phyloP scores from a whole-genome alignment of 2,797 vertebrate genomes.

The Myotis vivesi region DNA sequence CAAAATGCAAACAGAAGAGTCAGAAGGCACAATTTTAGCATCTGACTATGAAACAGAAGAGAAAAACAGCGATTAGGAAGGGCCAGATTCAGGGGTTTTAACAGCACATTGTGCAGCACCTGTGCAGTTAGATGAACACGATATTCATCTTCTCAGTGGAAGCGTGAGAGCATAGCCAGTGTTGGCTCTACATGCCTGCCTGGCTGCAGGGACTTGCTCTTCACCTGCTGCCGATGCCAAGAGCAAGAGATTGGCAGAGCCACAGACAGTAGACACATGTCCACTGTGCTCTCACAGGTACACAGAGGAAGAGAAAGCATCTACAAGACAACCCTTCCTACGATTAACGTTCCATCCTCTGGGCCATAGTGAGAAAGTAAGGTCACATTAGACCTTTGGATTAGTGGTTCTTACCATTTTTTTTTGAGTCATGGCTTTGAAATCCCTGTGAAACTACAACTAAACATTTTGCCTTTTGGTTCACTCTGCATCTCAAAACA shows the following conservation, averaged over 20 bases:
- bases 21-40: not conserved
- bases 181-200: rapidly evolving
- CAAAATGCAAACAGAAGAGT: not conserved
- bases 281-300: rapidly evolving
- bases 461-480: not conserved
- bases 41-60: not conserved
- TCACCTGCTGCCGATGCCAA: not conserved
- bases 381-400: not conserved
- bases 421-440: not conserved
- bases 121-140: not conserved
- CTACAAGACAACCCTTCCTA: not conserved
- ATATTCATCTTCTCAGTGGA: not conserved
- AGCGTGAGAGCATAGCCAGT: rapidly evolving
- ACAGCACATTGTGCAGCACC: not conserved
- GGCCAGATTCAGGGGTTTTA: not conserved
- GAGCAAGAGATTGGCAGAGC: rapidly evolving
- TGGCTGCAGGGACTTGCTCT: rapidly evolving
- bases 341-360: not conserved
- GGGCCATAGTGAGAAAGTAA: not conserved
- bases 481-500: not conserved
- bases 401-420: not conserved
- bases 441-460: not conserved
- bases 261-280: rapidly evolving
- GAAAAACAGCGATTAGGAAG: rapidly evolving
- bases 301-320: rapidly evolving